Conservation (phyloP, 2,797 vertebrate genomes). For the Gobio occitaniae region DNA sequence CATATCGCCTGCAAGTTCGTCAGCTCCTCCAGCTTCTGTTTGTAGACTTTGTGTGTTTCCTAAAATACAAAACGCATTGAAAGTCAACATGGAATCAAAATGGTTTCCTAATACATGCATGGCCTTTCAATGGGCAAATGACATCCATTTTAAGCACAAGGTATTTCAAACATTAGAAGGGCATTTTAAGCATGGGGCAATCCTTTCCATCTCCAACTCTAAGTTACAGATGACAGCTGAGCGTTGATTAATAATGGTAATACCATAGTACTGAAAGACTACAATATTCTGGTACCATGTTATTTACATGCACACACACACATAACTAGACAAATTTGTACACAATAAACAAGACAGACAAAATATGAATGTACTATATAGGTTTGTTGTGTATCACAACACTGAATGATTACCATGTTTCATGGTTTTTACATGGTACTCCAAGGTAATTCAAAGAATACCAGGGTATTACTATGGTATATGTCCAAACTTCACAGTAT, state of each 20-base stretch:
- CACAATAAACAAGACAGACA: not conserved
- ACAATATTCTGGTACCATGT: not conserved
- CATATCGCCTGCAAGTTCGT: slow-evolving; percentile 87
- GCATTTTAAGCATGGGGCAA: not conserved
- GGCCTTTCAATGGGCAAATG: slow-evolving; percentile 10
- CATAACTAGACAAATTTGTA: not conserved
- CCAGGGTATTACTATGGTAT: not conserved
- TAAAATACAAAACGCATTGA: slow-evolving; percentile 58
- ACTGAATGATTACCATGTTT: not conserved
- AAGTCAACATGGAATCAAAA: not conserved
- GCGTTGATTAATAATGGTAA: not conserved
- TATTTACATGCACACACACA: not conserved
- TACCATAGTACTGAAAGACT: not conserved
- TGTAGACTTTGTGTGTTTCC: slow-evolving; percentile 96
- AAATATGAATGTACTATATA: too few relatives aligned
- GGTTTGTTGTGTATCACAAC: not conserved
- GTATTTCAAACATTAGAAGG: not conserved
- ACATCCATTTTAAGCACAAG: not conserved
- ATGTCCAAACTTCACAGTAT: not conserved
- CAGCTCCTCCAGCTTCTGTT: slow-evolving; percentile 94
- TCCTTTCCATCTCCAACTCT: not conserved
- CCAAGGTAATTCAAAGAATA: not conserved
- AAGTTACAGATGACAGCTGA: not conserved
- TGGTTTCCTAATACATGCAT: not conserved
- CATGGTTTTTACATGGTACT: not conserved